These are phyloP conservation scores for Drosophila subsilvestris DNA, from an alignment of 2,888 invertebrate genomes.

Conservation along the genomic window DNA sequence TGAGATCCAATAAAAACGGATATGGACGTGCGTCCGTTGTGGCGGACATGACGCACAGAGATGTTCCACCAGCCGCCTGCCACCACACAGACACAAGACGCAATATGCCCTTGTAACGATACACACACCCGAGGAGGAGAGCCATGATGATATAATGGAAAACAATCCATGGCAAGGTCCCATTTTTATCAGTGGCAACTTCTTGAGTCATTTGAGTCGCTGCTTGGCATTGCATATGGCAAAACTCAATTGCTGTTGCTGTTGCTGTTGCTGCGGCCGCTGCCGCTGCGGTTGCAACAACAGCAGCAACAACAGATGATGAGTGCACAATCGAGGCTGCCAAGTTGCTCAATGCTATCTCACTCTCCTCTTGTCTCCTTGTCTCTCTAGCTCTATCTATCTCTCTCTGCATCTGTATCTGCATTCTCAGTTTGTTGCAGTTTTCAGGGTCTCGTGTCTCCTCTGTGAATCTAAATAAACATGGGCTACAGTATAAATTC, in stretches of 20 bases:
- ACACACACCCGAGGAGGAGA: neutral
- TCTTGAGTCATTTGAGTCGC: slow-evolving; percentile 67
- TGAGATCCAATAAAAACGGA: neutral
- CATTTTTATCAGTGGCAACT: slow-evolving; percentile 35
- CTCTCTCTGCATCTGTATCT: slow-evolving; percentile 8
- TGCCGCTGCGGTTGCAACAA: slow-evolving; percentile 62
- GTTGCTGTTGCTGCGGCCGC: slow-evolving; percentile 50
- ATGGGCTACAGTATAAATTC: slow-evolving; percentile 38
- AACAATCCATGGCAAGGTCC: slow-evolving; percentile 23
- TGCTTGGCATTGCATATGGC: slow-evolving; percentile 77
- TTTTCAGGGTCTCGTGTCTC: slow-evolving; percentile 66
- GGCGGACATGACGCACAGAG: neutral
- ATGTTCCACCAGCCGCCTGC: neutral
- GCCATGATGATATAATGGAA: neutral
- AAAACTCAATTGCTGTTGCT: slow-evolving; percentile 48
- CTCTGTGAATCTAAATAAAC: slow-evolving; percentile 66
- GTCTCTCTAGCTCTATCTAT: slow-evolving; percentile 19
- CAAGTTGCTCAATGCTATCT: slow-evolving; percentile 58
- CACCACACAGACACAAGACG: neutral
- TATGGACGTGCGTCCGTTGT: neutral
- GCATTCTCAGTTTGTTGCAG: slow-evolving; percentile 38
- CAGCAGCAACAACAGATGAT: slow-evolving; percentile 35
- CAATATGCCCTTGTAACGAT: neutral
- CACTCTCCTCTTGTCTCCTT: slow-evolving; percentile 38
- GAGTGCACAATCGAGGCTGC: slow-evolving; percentile 64